Evolutionary conservation across 2,888 invertebrate species (phyloP), one percentile per base, ranked within the genome.

Genomic region (Clistopyga incitator): DNA sequence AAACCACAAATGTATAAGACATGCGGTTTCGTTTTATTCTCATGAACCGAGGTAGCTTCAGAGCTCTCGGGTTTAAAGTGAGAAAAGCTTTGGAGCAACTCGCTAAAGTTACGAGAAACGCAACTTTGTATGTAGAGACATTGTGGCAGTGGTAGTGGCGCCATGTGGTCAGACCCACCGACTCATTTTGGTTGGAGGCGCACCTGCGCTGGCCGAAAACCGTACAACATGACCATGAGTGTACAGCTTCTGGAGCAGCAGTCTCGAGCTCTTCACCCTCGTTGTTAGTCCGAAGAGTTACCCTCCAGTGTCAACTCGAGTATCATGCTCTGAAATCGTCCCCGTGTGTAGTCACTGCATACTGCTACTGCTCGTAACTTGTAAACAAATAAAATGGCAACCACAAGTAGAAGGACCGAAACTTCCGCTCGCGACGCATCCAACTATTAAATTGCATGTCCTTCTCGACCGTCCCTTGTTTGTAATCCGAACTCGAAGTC

Each of bases 211-310:
- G 23, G 56, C 71, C 82, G 59, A 59, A 76, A 79, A 76, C 65
- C 65, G 74, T 76, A 79, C 50, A 67, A 67, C 38, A 42, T 64
- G 75, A 76, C 79, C 18, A 29, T 34, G 38, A 79, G 54, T 65
- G 54, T 54, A 50, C 64, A 56, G 15, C 65, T 56, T 50, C 38
- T 50, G 34, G n/a, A n/a, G n/a, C 20, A 50, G 42, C 52, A 76
- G 75, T 75, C 74, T 77, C 56, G 45, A 82, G 75, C 52, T 68
- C 71, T 72, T 68, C 68, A 70, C 47, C 56, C 78, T 81, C 82
- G 78, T 82, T 84, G 85, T 82, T 79, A 64, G 67, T 59, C 47
- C 74, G 56, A 68, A 59, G 38, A 74, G 74, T 80, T 80, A 67
- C n/a, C 34, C 52, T 34, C 18, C 75, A 50, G n/a, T 64, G 64